Conservation (phyloP, 2,113 vertebrate genomes). For the Polypterus bichir region DNA sequence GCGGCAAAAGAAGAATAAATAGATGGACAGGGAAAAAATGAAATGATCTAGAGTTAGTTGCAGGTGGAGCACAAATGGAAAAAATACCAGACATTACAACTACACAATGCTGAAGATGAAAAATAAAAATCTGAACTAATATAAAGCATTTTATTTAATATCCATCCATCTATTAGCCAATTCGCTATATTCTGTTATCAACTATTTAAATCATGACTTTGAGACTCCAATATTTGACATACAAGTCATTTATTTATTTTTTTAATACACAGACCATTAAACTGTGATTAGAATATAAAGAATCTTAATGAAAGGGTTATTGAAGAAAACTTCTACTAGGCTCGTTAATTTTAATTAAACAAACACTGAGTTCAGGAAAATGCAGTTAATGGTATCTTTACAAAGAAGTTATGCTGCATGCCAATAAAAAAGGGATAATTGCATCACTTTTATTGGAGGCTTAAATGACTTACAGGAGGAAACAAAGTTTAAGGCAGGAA, state of each 20-base stretch:
- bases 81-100: too few species aligned
- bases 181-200: too few species aligned
- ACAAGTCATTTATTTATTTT: slow-evolving; percentile 7
- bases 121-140: too few species aligned
- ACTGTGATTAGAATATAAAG: slow-evolving; percentile 42
- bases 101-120: too few species aligned
- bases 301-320: slow-evolving; percentile 55
- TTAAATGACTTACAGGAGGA: slow-evolving; percentile 46
- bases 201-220: too few species aligned
- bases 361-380: slow-evolving; percentile 39
- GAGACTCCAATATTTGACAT: too few species aligned
- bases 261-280: slow-evolving; percentile 45
- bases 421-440: slow-evolving; percentile 41
- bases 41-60: too few species aligned
- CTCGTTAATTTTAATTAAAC: slow-evolving; percentile 57
- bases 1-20: too few species aligned
- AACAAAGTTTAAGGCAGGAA: slow-evolving; percentile 41
- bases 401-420: slow-evolving; percentile 29
- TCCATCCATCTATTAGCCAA: too few species aligned
- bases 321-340: slow-evolving; percentile 53
- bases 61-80: too few species aligned
- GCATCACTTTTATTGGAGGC: slow-evolving; percentile 47
- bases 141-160: too few species aligned
- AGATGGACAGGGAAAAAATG: too few species aligned
- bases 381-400: slow-evolving; percentile 23